A percentile compares a stretch with the other conserved stretches of the same genome.
These are phyloP conservation scores for Isurus oxyrinchus DNA, from an alignment of 2,113 vertebrate species.

Conservation along the genomic window DNA sequence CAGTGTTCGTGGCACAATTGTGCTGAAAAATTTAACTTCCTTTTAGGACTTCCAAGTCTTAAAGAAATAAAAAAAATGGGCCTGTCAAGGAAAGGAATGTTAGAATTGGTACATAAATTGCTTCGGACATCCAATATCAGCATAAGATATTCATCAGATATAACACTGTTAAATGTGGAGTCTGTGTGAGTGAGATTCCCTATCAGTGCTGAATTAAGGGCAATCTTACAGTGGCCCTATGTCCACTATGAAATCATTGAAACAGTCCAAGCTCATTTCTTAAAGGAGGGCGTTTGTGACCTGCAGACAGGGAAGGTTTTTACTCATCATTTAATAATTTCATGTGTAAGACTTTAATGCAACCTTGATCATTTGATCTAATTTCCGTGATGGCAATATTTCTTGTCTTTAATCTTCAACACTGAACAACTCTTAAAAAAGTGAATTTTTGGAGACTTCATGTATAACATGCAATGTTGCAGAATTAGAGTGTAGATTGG, in stretches of 20 bases:
- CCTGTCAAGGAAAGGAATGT: background rate
- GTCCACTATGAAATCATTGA: background rate
- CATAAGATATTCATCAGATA: background rate
- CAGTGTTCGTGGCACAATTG: background rate
- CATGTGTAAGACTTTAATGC: background rate
- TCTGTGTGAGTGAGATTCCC: background rate
- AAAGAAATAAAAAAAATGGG: background rate
- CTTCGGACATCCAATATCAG: background rate
- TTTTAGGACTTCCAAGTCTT: background rate
- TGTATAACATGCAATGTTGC: background rate
- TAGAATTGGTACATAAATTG: background rate
- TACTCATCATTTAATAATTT: background rate
- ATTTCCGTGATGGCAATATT: background rate
- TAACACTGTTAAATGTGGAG: too few relatives aligned
- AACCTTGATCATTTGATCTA: background rate
- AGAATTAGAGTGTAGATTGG: background rate
- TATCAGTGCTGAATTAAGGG: background rate
- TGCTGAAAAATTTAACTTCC: background rate
- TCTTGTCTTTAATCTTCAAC: background rate
- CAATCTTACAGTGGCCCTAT: background rate
- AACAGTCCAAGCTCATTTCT: background rate
- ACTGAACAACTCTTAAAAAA: background rate
- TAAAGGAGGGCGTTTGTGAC: background rate
- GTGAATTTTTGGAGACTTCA: background rate
- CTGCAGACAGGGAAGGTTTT: background rate